Conservation (phyloP, 2,113 vertebrate species). For the Chiloscyllium plagiosum region DNA sequence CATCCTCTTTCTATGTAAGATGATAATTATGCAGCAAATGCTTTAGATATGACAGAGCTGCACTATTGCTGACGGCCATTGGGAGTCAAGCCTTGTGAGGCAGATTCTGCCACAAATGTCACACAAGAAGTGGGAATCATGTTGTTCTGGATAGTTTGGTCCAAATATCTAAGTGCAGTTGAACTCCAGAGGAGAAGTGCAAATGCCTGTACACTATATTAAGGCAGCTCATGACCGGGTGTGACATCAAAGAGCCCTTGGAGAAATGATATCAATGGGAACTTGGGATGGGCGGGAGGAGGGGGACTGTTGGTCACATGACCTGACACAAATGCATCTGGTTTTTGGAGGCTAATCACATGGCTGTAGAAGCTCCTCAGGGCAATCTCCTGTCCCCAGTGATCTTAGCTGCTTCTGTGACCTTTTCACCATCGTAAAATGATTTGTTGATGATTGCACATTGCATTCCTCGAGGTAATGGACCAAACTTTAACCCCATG, state of each 20-base stretch:
- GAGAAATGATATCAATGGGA: background rate
- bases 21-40: too few relatives aligned
- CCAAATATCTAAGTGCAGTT: background rate
- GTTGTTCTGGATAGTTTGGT: background rate
- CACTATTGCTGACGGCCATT: too few relatives aligned
- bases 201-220: background rate
- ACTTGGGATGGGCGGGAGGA: too few relatives aligned
- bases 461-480: background rate
- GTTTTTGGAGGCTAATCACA: background rate
- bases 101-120: too few relatives aligned
- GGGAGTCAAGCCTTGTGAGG: too few relatives aligned
- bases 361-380: background rate
- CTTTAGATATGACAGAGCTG: too few relatives aligned
- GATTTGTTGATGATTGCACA: background rate
- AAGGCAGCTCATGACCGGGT: background rate
- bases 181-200: background rate
- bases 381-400: background rate
- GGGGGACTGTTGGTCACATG: background rate
- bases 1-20: background rate
- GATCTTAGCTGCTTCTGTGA: background rate
- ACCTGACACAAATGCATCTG: background rate
- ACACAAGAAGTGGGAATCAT: background rate
- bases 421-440: background rate
- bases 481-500: background rate
- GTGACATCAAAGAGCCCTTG: background rate